A percentile compares a stretch with the other conserved stretches of the same genome.
Conservation (phyloP, 2,888 invertebrate genomes). For the Anoncus sp. region DNA sequence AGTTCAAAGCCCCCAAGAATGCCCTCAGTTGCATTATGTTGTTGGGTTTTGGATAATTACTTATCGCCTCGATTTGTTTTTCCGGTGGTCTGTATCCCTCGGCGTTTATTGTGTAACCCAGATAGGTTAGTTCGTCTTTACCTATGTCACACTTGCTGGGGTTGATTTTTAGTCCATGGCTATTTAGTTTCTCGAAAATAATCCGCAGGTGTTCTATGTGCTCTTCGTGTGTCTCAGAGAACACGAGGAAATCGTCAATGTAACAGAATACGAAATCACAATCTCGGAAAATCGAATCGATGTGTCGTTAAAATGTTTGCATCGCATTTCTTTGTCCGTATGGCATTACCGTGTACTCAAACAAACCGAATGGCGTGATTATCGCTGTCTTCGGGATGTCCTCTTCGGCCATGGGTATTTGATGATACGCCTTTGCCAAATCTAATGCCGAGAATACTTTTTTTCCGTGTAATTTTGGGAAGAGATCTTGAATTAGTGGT, state of each 20-base stretch:
- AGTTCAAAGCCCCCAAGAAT: too few relatives aligned
- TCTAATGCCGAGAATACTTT: slow-evolving; percentile 52
- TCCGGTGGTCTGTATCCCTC: too few relatives aligned
- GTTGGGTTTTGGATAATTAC: too few relatives aligned
- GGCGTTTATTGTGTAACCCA: slow-evolving; percentile 9
- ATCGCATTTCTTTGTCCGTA: slow-evolving; percentile 68
- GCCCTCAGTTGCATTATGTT: too few relatives aligned
- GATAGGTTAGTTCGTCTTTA: neutral
- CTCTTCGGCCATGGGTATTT: slow-evolving; percentile 58
- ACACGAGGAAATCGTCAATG: slow-evolving; percentile 39
- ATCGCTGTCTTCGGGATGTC: slow-evolving; percentile 73
- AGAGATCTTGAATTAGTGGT: slow-evolving; percentile 47
- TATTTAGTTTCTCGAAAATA: slow-evolving; percentile 13
- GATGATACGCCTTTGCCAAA: slow-evolving; percentile 51
- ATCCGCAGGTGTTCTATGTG: slow-evolving; percentile 20
- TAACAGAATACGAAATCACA: slow-evolving; percentile 17
- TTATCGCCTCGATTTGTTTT: too few relatives aligned
- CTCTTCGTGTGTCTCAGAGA: neutral
- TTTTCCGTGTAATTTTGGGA: slow-evolving; percentile 9
- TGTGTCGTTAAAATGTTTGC: slow-evolving; percentile 57
- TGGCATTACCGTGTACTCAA: slow-evolving; percentile 58
- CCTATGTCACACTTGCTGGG: slow-evolving; percentile 26
- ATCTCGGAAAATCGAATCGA: slow-evolving; percentile 22
- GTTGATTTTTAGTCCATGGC: slow-evolving; percentile 35
- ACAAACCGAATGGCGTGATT: slow-evolving; percentile 73